Evolutionary conservation across 2,113 vertebrate species (phyloP), one percentile per base, ranked within the genome.

Genomic region (Eptesicus fuscus): DNA sequence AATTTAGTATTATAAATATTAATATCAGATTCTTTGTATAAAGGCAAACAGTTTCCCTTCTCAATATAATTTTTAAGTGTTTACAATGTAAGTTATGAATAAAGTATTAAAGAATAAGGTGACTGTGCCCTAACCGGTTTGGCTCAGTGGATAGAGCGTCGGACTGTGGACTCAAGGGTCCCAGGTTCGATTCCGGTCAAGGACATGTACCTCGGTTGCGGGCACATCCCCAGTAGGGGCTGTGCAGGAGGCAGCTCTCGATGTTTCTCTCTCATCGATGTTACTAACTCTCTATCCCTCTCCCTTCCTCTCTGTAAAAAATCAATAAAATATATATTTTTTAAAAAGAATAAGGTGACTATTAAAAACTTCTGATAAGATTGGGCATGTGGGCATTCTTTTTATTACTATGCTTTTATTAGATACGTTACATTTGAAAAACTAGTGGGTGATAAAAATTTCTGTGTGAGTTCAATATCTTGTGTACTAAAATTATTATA

Each of bases 21-120:
- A 78, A 78, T 53, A 1, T 74, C 61, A 83, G 37, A 56, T 77
- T 77, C 70, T 76, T 3, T 93, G 30, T 40, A 37, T 69, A 47
- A 89, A 91, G 30, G 44, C 14, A 61, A 74, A 83, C 0, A 44
- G 4, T 80, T 89, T 95, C 44, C 53, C 42, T 82, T 94, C 14
- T 93, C 17, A 47, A 18, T 88, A 37, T 49, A 61, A 61, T 40
- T 93, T 83, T n/a, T 22, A 84, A 89, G 30, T 82, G 18, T 76
- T 83, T 8, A 18, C 4, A 71, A 63, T 22, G 35, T 92, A 89
- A 70, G 35, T 22, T 83, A 35, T 67, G 32, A 90, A 90, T 87
- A 73, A 93, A 95, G 23, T 85, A 88, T 18, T 95, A 5, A 92
- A 90, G 63, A 95, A 20, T 74, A 78, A 67, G 67, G 9, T 53